Evolutionary conservation across 2,797 vertebrate species (phyloP).

Genomic region (Simalia tracyae): DNA sequence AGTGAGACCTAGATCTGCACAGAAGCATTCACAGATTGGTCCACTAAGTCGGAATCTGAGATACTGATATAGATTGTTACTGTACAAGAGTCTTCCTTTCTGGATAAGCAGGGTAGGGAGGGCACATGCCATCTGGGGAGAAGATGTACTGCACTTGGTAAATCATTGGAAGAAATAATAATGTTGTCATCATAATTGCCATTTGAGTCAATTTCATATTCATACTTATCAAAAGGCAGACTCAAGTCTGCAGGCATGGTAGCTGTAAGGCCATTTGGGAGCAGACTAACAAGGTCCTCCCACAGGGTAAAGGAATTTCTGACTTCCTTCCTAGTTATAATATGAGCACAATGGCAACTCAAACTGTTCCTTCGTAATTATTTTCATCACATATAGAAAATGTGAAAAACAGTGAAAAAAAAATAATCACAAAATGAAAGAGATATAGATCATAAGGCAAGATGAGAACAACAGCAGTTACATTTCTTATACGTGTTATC

Average conservation of each 20-base stretch:
- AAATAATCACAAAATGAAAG: background rate
- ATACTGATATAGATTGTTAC: background rate
- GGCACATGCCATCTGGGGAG: background rate
- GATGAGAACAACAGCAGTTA: background rate
- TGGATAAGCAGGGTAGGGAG: background rate
- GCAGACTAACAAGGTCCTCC: background rate
- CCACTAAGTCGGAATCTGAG: background rate
- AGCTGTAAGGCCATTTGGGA: background rate
- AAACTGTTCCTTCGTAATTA: background rate
- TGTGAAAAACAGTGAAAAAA: background rate
- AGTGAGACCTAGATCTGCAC: background rate
- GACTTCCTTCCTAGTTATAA: background rate
- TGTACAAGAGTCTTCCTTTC: background rate
- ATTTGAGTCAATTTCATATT: background rate
- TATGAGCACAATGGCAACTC: background rate
- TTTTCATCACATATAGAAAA: background rate
- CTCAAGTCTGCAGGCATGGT: background rate
- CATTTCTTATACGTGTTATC: slow-evolving; percentile 46
- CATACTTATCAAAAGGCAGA: background rate
- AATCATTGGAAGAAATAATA: background rate
- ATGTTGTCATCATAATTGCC: background rate
- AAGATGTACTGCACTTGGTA: background rate
- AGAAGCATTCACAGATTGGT: background rate
- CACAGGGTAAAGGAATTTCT: background rate
- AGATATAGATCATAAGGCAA: background rate